Evolutionary conservation across 1,140 invertebrate genomes (phyloP), one percentile per base, ranked within the genome.

Genomic region (Vanessa tameamea): DNA sequence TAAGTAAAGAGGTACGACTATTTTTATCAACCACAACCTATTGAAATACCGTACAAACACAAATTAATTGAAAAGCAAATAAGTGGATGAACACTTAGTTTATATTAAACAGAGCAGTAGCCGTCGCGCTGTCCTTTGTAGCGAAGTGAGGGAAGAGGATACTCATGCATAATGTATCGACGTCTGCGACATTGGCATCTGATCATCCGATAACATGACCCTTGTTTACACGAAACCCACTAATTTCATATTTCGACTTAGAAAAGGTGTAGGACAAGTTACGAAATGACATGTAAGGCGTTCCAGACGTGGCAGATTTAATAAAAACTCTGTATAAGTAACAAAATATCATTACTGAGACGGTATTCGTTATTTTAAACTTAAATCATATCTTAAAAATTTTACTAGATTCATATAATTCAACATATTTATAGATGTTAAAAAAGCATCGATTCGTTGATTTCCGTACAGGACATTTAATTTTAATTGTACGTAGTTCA

Each of bases 141-240:
- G 47, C 55, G 66, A 66, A 72, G 53, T 66, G 55, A 72, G 64
- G 53, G 53, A 48, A 66, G 71, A 72, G 64, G n/a, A 65, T 1
- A 61, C 80, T 88, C 78, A 90, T 90, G 82, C 83, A 90, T 90
- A 83, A 90, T 88, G 86, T 83, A 89, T 86, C 61, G 74, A 70
- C 72, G 72, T 71, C 76, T 76, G 68, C 78, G 80, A 71, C 74
- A 82, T 78, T 69, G 80, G 78, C 74, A 80, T 78, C 70, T 79
- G 78, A 88, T 85, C 81, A 80, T 67, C 73, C 80, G 83, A 87
- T 86, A 83, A 83, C 81, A 78, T 73, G 76, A 83, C 72, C 81
- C 82, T 86, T 88, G 86, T 88, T 88, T 90, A 87, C 83, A 86
- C 77, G 77, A 77, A 79, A 76, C 78, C 79, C 65, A 77, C 80